Base-by-base conservation (phyloP, 2,113 vertebrate species). In the Cyprinodon brontotheroides region DNA sequence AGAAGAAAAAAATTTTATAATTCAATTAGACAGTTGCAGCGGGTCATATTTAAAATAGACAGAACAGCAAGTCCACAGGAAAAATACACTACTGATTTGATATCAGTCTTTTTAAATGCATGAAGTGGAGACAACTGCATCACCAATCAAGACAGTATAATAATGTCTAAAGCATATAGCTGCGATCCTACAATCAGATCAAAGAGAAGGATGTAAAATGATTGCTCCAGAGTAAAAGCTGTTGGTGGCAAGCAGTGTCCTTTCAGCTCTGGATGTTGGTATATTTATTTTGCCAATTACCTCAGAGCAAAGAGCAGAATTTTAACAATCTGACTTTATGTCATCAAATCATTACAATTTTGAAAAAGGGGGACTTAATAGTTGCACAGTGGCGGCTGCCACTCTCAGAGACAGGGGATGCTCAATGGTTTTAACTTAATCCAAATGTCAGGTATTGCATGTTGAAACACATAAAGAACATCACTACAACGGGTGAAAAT, bases 211-310 rank as follows among this genome's bases (percentile, higher is more conserved):
- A 66, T 78, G 37, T 70, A 38, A 63, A n/a, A 17, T 66, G 69
- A 79, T 39, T 61, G 11, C 40, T 70, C 47, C 59, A 60, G 41
- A 13, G 47, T 59, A 78, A 72, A 48, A 38, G n/a, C 50, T 63
- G 57, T 22, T 81, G 59, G 53, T 66, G 60, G 59, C 61, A 71
- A 75, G 64, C 11, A 66, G 15, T 72, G 22, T 68, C 47, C 7
- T 41, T 38, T 7, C 69, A 40, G 22, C 36, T 43, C 47, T 53
- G 45, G 38, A 60, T 63, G 72, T 4, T 72, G 43, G 37, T n/a
- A 11, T 13, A 43, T 60, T 40, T 38, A 50, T 38, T 38, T 20
- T 11, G 11, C 10, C 65, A 37, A 67, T 36, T 48, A 45, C 65
- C 45, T 22, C 65, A 67, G 17, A 11, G 13, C 3, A 45, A 53